Evolutionary conservation across 2,888 invertebrate genomes (phyloP), one percentile per base, ranked within the genome.

Genomic region (Liopterus haemorrhoidalis): DNA sequence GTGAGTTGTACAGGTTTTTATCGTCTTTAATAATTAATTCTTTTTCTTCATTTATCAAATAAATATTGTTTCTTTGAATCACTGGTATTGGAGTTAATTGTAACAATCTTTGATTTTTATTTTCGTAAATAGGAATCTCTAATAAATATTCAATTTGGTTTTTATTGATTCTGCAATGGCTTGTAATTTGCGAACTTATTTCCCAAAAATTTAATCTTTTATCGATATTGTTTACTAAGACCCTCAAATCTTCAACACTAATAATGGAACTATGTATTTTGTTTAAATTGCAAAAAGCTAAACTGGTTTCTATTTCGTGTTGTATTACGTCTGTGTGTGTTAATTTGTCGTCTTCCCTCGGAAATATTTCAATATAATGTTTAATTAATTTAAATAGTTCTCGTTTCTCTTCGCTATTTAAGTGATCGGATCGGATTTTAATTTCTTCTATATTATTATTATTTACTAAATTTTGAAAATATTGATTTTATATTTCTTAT

Each of bases 221-320:
- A 22, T 22, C 9, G 22, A 22, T 8, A 6, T 22, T 22, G 8
- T 22, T 22, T 6, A 22, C 22, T 22, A 22, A 6, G 5, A 6
- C 22, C 9, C 9, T 22, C 9, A 22, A 22, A 6, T 22, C 22
- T 22, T 22, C 9, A 22, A 22, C 22, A 8, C 9, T 22, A n/a
- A 28, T 28, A n/a, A 28, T 28, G 5, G 28, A 28, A 28, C 28
- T 28, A 28, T 28, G 28, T 8, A 28, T 6, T 28, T 28, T 28
- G 11, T 28, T 28, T 9, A 28, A 9, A 28, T 28, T 28, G 11
- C 28, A 28, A 28, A 28, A 6, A 8, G 28, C 11, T 28, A 28
- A 28, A 11, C 28, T 28, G 6, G 28, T 28, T 11, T 28, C 28
- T 9, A 28, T 28, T 11, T n/a, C n/a, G n/a, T n/a, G n/a, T n/a